phyloP scores from a whole-genome alignment of 2,888 invertebrate genomes.

The Habrosyne pyritoides region DNA sequence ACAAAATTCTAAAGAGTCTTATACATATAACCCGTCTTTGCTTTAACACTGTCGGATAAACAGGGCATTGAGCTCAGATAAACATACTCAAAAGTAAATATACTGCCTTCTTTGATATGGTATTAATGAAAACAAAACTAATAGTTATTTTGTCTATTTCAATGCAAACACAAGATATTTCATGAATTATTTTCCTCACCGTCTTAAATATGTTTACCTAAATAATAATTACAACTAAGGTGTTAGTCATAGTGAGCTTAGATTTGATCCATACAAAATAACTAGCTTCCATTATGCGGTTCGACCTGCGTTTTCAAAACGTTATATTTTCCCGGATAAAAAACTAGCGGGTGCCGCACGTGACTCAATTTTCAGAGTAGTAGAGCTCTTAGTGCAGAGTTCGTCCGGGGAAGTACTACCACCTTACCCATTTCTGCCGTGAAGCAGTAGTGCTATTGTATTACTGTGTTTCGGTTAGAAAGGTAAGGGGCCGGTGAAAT shows the following conservation, averaged over 20 bases:
- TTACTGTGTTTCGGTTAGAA: too few relatives aligned
- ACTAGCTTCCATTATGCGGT: too few relatives aligned
- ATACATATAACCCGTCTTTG: neutral
- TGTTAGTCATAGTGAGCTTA: neutral
- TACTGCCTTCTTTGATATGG: neutral
- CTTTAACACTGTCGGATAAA: neutral
- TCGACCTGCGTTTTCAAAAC: too few relatives aligned
- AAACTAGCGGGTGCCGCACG: too few relatives aligned
- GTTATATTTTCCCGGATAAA: too few relatives aligned
- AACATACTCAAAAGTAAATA: neutral
- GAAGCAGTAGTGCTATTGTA: too few relatives aligned
- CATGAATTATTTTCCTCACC: neutral
- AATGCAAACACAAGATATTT: neutral
- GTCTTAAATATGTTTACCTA: neutral
- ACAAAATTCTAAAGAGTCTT: too few relatives aligned
- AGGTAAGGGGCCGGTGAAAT: too few relatives aligned
- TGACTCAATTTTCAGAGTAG: too few relatives aligned
- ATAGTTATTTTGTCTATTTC: conserved; percentile 28
- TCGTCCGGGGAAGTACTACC: too few relatives aligned
- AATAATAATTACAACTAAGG: neutral
- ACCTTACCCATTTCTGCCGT: too few relatives aligned
- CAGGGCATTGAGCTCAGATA: neutral
- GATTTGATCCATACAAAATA: neutral
- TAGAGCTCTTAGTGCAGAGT: too few relatives aligned
- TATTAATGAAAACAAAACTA: conserved; percentile 30